Evolutionary conservation across 2,888 invertebrate genomes (phyloP).

Genomic region (Leucoma salicis): DNA sequence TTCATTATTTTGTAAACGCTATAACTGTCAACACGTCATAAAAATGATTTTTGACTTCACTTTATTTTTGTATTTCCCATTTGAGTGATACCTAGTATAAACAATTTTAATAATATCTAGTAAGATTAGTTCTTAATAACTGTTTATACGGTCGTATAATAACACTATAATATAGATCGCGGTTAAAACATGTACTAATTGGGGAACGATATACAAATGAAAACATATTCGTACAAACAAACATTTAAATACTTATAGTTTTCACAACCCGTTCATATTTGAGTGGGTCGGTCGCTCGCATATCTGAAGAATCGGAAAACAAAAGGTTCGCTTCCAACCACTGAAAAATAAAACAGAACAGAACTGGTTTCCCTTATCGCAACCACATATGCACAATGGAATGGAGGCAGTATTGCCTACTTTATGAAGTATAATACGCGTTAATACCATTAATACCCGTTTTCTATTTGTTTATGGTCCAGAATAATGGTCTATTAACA

Average conservation of each 20-base stretch:
- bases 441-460: constrained; percentile 47
- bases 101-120: neutral
- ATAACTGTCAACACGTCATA: neutral
- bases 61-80: neutral
- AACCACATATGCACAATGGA: constrained; percentile 44
- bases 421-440: constrained; percentile 52
- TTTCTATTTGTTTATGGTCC: constrained; percentile 64
- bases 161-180: too few relatives aligned
- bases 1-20: neutral
- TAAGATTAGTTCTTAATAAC: neutral
- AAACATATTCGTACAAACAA: constrained; percentile 28
- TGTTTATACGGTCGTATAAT: too few relatives aligned
- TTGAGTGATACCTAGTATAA: neutral
- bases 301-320: constrained; percentile 37
- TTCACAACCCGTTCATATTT: constrained; percentile 25
- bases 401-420: constrained; percentile 23
- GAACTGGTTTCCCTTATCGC: constrained; percentile 51
- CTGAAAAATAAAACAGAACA: constrained; percentile 47
- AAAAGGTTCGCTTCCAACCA: constrained; percentile 38
- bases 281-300: constrained; percentile 23
- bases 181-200: neutral
- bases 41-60: neutral
- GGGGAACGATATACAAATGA: constrained; percentile 29
- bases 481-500: constrained; percentile 49
- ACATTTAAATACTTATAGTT: constrained; percentile 12